Base-by-base conservation (phyloP, 2,113 vertebrate species). In the Cynoglossus semilaevis region DNA sequence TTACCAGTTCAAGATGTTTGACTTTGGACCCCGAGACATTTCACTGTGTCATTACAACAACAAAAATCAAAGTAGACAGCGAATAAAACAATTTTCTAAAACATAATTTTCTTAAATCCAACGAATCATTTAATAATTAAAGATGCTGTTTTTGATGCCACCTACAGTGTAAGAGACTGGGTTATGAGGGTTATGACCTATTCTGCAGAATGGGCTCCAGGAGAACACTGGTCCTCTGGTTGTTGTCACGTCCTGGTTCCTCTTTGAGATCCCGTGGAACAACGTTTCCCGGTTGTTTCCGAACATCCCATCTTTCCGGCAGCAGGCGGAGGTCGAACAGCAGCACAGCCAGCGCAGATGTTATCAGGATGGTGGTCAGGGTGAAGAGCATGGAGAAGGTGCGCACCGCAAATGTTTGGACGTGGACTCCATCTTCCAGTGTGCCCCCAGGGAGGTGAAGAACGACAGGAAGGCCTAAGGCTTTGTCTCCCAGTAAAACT, bases 341-440 rank as follows among this genome's bases (percentile, higher is more conserved):
- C 65, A 83, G 56, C 0, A 1, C 42, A 43, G 81, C 66, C 52
- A 92, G 8, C 1, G 36, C 18, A 0, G 89, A 92, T 59, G 84
- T 73, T 15, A 70, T 3, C 2, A 91, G 0, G 0, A 88, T 84
- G 0, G 61, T 81, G 9, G 72, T 19, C 17, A 84, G 16, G 0
- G 86, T 80, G 66, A 81, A 36, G 36, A 92, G 55, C 86, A 92
- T 9, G 0, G 83, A 83, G 56, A 91, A 54, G 0, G 87, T 86
- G 79, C 90, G 91, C 47, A 91, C 80, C 1, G 90, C 89, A 41
- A 89, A 87, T 51, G 84, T 73, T 58, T 92, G 90, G 16, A 63
- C 17, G n/a, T 83, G 85, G 49, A 67, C 40, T 7, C 81, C 79
- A 10, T 81, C 63, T 54, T 75, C 65, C 13, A 86, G 18, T 11